phyloP scores from a whole-genome alignment of 2,888 invertebrate species.

The Agrenia bidenticulata region DNA sequence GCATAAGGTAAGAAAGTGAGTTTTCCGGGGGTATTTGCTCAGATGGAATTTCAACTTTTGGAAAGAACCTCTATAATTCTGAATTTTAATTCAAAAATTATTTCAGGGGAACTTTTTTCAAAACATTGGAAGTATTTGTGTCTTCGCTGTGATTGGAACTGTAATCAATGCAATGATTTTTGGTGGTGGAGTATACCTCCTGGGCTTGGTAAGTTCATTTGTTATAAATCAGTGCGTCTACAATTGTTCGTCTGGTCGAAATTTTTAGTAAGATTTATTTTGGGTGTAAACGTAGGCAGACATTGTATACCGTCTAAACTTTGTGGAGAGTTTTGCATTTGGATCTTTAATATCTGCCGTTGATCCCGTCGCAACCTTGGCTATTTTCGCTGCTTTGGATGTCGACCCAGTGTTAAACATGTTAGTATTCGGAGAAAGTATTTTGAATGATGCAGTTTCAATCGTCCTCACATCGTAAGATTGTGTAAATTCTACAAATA shows the following conservation, averaged over 20 bases:
- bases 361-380: conserved; percentile 98
- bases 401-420: conserved; percentile 97
- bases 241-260: too few relatives aligned
- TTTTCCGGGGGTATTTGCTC: conserved; percentile 60
- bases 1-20: conserved; percentile 74
- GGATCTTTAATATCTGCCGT: conserved; percentile 97
- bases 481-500: background rate
- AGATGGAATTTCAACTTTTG: background rate
- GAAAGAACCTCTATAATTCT: too few relatives aligned
- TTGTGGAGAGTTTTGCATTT: conserved; percentile 98
- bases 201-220: conserved; percentile 77
- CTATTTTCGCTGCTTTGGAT: conserved; percentile 96
- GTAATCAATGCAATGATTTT: conserved; percentile 95
- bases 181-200: conserved; percentile 90
- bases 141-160: conserved; percentile 97
- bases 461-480: conserved; percentile 87
- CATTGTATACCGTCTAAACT: conserved; percentile 81
- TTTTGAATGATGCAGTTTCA: conserved; percentile 96
- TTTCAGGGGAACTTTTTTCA: conserved; percentile 69
- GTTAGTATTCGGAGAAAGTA: conserved; percentile 96
- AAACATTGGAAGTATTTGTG: conserved; percentile 96
- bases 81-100: too few relatives aligned
- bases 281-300: conserved; percentile 57
- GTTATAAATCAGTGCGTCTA: too few relatives aligned
- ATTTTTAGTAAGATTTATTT: conserved; percentile 3